phyloP scores from a whole-genome alignment of 2,888 invertebrate genomes.

The Epiblema foenella region DNA sequence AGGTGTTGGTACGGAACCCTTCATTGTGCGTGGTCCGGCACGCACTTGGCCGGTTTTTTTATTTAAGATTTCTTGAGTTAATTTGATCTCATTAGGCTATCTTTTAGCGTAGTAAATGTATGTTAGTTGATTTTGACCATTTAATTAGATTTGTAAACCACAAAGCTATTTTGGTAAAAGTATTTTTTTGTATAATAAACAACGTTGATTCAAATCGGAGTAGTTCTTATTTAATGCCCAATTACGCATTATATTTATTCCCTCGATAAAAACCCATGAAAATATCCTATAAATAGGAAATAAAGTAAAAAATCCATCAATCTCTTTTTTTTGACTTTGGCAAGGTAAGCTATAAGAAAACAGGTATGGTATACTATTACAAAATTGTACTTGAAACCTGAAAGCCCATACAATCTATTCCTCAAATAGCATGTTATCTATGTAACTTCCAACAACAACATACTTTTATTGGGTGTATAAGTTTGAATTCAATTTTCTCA shows the following conservation, averaged over 20 bases:
- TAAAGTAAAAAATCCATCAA: neutral
- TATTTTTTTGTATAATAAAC: neutral
- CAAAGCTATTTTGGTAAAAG: neutral
- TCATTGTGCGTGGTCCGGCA: too few species aligned
- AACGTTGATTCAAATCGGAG: neutral
- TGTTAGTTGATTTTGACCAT: neutral
- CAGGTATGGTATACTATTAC: neutral
- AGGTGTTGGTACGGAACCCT: too few species aligned
- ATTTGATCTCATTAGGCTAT: constrained; percentile 1
- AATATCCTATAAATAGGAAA: neutral
- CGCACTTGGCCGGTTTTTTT: too few species aligned
- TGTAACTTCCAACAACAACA: too few species aligned
- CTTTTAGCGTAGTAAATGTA: neutral
- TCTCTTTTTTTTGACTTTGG: neutral
- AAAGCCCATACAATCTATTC: neutral
- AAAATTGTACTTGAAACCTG: neutral
- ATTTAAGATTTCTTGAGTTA: too few species aligned
- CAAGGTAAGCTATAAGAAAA: neutral
- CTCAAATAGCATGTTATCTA: neutral
- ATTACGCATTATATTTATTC: neutral
- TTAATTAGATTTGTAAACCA: neutral
- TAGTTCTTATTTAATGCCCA: neutral
- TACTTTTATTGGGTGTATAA: neutral
- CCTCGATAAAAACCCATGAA: neutral
- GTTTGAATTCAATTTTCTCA: constrained; percentile 1